Conservation (phyloP, 2,113 vertebrate genomes). For the Trogon surrucura region DNA sequence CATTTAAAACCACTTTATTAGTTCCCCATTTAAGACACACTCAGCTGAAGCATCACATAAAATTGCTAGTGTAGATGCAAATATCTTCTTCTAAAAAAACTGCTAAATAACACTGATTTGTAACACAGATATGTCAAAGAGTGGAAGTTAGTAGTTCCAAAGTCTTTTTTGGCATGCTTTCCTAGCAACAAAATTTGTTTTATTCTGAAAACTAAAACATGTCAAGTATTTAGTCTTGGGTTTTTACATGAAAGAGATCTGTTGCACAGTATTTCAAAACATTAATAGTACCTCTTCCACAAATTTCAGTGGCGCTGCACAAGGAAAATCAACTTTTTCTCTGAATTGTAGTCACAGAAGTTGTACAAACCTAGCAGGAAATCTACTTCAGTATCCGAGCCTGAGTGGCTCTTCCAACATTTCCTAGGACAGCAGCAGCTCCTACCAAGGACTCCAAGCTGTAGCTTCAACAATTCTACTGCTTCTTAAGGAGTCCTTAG, state of each 20-base stretch:
- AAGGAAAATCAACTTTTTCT: not conserved
- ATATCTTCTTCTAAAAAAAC: constrained; percentile 16
- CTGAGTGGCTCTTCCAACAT: not conserved
- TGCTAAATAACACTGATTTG: not conserved
- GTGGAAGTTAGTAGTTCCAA: not conserved
- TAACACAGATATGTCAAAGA: not conserved
- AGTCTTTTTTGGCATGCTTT: not conserved
- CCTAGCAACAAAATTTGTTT: not conserved
- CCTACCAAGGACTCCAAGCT: not conserved
- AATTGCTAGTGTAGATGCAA: constrained; percentile 13
- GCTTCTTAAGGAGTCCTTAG: not conserved
- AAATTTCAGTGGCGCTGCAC: not conserved
- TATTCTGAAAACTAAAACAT: not conserved
- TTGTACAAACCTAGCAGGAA: not conserved
- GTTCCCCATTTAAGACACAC: constrained; percentile 37
- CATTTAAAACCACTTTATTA: constrained; percentile 63
- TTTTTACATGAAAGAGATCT: not conserved
- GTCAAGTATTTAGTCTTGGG: not conserved
- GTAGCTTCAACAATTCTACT: not conserved
- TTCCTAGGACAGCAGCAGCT: not conserved
- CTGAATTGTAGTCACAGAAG: not conserved
- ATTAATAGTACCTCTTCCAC: not conserved
- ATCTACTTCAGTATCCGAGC: not conserved
- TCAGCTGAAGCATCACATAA: constrained; percentile 32
- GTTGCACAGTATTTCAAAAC: not conserved